Base-by-base conservation (phyloP, 2,113 vertebrate species). In the Pungitius pungitius region DNA sequence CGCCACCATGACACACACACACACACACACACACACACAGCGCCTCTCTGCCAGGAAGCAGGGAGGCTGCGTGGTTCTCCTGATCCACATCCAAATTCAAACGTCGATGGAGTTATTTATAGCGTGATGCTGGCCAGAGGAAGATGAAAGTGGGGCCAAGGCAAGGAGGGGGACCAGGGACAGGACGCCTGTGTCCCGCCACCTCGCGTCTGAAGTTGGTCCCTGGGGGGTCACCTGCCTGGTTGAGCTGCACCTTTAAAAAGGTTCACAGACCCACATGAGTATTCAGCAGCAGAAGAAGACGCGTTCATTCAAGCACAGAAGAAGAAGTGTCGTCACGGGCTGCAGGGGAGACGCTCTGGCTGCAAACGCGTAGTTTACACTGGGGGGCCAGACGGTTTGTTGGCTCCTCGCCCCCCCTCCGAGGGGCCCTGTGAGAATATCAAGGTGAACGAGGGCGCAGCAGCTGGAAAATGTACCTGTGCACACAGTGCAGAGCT, bases 41-140 rank as follows among this genome's bases (percentile, higher is more conserved):
- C n/a, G n/a, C n/a, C n/a, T n/a, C n/a, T n/a, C n/a, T n/a, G n/a
- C 84, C 81, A 85, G 84, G 78, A 86, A 87, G 85, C 87, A 87
- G 84, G 86, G 81, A 89, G 88, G 67, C 84, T 66, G 85, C 78
- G 81, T 92, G 89, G 90, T 92, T 91, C 89, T 78, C 33, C 40
- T 87, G 79, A 85, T 87, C 87, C 81, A 76, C 75, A 79, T 82
- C 84, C 86, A 85, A n/a, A 91, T 88, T 90, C 77, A 86, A 87
- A 92, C 85, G 91, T 87, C 89, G 88, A 91, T 93, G 86, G 84
- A 88, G 88, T 83, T 85, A 87, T 91, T 89, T 85, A 85, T 85
- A 88, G 85, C 85, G 65, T 77, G 78, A 54, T 10, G 1, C 35
- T 43, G 65, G 74, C 78, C 2, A 64, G 79, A 57, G 40, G 56